These are phyloP conservation scores for Triplophysa yarkandensis DNA, from an alignment of 2,797 vertebrate genomes.

Conservation along the genomic window DNA sequence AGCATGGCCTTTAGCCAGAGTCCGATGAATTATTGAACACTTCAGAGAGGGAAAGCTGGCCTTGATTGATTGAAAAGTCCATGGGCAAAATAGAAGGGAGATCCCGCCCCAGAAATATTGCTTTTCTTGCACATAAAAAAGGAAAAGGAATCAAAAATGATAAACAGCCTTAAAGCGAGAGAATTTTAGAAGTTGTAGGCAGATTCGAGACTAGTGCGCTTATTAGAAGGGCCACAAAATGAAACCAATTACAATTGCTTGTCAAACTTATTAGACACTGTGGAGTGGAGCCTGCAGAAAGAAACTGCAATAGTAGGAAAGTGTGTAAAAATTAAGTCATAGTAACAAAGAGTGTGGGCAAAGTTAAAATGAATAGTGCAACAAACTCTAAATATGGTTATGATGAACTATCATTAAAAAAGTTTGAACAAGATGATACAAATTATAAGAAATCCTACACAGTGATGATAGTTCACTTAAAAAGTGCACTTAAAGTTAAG, in stretches of 20 bases:
- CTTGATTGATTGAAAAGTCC: slow-evolving; percentile 63
- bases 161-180: slow-evolving; percentile 49
- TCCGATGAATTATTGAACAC: slow-evolving; percentile 68
- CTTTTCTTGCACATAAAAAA: slow-evolving; percentile 39
- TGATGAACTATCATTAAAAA: slow-evolving; percentile 12
- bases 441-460: too few species aligned
- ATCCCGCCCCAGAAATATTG: slow-evolving; percentile 53
- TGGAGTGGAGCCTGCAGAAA: slow-evolving; percentile 41
- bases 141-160: slow-evolving; percentile 49
- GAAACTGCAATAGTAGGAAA: background rate
- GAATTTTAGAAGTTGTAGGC: slow-evolving; percentile 47
- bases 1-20: slow-evolving; percentile 62
- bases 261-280: slow-evolving; percentile 55
- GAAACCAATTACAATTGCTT: slow-evolving; percentile 53
- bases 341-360: background rate
- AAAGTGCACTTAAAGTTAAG: too few species aligned
- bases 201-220: slow-evolving; percentile 33
- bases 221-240: slow-evolving; percentile 43
- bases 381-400: too few species aligned
- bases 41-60: slow-evolving; percentile 59
- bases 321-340: slow-evolving; percentile 37
- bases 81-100: slow-evolving; percentile 54
- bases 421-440: background rate
- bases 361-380: slow-evolving; percentile 41
- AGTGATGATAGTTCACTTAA: too few species aligned